These are phyloP conservation scores for Matsumyia berberina DNA, from an alignment of 2,888 invertebrate species.

Conservation along the genomic window DNA sequence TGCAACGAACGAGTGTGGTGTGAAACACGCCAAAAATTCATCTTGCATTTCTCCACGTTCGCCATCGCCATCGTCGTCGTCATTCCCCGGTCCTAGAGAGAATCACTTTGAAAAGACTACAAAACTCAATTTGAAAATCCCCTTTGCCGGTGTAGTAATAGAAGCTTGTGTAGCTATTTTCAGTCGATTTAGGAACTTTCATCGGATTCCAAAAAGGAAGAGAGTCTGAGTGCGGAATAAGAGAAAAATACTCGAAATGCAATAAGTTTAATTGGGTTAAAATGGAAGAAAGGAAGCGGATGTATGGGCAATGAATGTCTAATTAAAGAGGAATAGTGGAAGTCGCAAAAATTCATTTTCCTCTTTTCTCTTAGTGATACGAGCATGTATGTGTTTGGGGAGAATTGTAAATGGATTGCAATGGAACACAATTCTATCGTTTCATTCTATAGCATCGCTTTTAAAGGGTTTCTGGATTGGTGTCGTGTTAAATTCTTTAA, in stretches of 20 bases:
- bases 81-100: background rate
- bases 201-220: background rate
- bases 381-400: background rate
- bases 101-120: conserved; percentile 36
- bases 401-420: background rate
- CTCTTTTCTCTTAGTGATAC: background rate
- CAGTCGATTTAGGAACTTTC: conserved; percentile 25
- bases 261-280: conserved; percentile 36
- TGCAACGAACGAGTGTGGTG: background rate
- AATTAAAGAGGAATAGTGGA: conserved; percentile 32
- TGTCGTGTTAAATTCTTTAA: too few relatives aligned
- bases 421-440: too few relatives aligned
- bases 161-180: conserved; percentile 16
- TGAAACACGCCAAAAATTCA: background rate
- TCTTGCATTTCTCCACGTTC: background rate
- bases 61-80: too few relatives aligned
- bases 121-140: conserved; percentile 37
- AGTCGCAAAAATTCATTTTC: background rate
- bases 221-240: background rate
- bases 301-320: conserved; percentile 11
- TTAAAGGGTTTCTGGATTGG: too few relatives aligned
- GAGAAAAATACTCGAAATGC: conserved; percentile 13
- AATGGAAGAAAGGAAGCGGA: background rate
- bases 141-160: conserved; percentile 10
- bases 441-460: too few relatives aligned